Evolutionary conservation across 2,888 invertebrate genomes (phyloP), one percentile per base, ranked within the genome.

Genomic region (Melieria omissa): DNA sequence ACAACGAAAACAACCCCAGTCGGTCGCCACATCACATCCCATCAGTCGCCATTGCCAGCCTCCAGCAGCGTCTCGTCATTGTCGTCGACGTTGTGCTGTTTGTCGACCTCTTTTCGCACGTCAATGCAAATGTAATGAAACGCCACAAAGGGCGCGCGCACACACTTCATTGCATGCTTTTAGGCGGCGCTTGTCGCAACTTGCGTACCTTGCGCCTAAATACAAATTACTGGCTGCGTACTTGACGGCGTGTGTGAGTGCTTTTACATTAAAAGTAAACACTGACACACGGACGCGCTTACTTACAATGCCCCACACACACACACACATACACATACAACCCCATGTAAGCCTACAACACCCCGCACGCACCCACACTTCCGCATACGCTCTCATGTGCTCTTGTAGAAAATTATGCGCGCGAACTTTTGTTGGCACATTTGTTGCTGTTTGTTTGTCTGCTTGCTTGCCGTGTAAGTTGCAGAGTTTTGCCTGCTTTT

Each of bases 121-220:
- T 41, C n/a, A 44, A 60, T 44, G 14, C 14, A 4, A 42, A 5
- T 46, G 42, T 57, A 41, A 73, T 65, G 29, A 29, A 29, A 29
- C 29, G 29, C 29, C 29, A 67, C 70, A 63, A 14, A 57, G 70
- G 67, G 64, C 29, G 29, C 29, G 29, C 29, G 29, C 29, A 29
- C 44, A 62, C 72, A 69, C 65, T 73, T 65, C 58, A 65, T 64
- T 72, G 75, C 75, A 76, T 76, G 75, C 72, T 74, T 69, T 72
- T 63, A 75, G 75, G 75, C 71, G 72, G 72, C 64, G 29, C 29
- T 29, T 29, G 29, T 29, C 29, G 29, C 29, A 29, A 29, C 29
- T 47, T 57, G 61, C 54, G 29, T 29, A 29, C 29, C 29, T 29
- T 29, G 58, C 16, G 65, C 60, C 52, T 65, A 63, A 69, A 64